phyloP scores from a whole-genome alignment of 2,888 invertebrate genomes.

The Pristionchus exspectatus region DNA sequence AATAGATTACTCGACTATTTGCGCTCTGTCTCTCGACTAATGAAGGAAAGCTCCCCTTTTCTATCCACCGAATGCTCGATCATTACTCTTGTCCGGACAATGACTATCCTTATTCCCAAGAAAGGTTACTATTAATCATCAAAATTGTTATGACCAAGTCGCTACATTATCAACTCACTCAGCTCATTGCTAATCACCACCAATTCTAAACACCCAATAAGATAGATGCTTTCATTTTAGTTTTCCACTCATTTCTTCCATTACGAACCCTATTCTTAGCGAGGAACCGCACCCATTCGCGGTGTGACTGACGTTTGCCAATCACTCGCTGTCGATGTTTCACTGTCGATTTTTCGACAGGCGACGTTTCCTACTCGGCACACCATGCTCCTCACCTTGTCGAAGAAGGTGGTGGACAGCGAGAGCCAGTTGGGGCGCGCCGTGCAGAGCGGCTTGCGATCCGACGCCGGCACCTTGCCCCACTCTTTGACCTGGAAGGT shows the following conservation, averaged over 20 bases:
- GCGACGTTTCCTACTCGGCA: slow-evolving; percentile 3
- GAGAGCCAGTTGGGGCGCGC: slow-evolving; percentile 86
- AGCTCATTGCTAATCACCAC: no score
- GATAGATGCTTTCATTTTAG: neutral
- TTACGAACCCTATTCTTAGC: neutral
- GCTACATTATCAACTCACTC: no score
- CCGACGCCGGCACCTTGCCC: slow-evolving; percentile 79
- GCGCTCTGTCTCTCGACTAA: neutral
- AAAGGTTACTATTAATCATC: no score
- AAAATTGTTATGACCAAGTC: no score
- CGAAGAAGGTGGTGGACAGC: slow-evolving; percentile 85
- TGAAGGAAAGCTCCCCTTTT: neutral
- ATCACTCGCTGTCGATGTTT: neutral
- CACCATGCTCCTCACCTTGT: slow-evolving; percentile 80
- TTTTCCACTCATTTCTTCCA: neutral
- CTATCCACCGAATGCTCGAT: neutral
- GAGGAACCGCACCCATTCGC: neutral
- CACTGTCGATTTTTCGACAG: slow-evolving; percentile 5
- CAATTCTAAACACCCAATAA: no score
- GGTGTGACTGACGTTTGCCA: slow-evolving; percentile 17
- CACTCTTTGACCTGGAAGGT: slow-evolving; percentile 74
- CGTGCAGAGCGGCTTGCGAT: slow-evolving; percentile 84
- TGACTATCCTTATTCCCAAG: no score
- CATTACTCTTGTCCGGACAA: no score
- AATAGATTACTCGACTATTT: slow-evolving; percentile 28